Base-by-base conservation (phyloP, 2,888 invertebrate genomes). In the Nysson spinosus region DNA sequence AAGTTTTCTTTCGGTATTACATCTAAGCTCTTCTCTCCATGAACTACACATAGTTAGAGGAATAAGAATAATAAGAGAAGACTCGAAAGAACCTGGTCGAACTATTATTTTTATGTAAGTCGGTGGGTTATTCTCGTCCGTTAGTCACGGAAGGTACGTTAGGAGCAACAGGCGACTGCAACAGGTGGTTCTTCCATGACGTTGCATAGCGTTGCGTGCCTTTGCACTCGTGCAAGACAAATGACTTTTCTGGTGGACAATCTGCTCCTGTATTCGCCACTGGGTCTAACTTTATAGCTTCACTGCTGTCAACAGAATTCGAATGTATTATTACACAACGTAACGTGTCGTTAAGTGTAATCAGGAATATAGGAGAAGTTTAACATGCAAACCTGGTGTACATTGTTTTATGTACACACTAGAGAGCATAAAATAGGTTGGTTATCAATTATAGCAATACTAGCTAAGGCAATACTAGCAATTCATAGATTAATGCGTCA, bases 91-190 rank as follows among this genome's bases (percentile, higher is more conserved):
- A 39, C 43, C 39, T 51, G 40, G 51, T 49, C 55, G 55, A 49
- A 16, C 22, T 42, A 56, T 66, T 63, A 73, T 66, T 72, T 69
- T 66, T 63, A 40, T 55, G 42, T 56, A 52, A 66, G 60, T 17
- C 55, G 54, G 34, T 55, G 57, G 61, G 64, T 69, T 67, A 69
- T 72, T 69, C 73, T 55, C 57, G 66, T 50, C 61, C 52, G 39
- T 39, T 28, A 56, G 55, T 72, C 72, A 61, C 63, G 63, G 66
- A 65, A 60, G 43, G 60, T 51, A 57, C 47, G 24, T n/a, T n/a
- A n/a, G n/a, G n/a, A 58, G 72, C 72, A 73, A 73, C 72, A 72
- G 65, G 60, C 72, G 32, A 34, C 43, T 39, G 72, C 72, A 73
- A 73, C 73, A 74, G 73, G 72, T 74, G 73, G 73, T 68, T 62